Base-by-base conservation (phyloP, 1,140 invertebrate genomes). In the Myzus persicae region DNA sequence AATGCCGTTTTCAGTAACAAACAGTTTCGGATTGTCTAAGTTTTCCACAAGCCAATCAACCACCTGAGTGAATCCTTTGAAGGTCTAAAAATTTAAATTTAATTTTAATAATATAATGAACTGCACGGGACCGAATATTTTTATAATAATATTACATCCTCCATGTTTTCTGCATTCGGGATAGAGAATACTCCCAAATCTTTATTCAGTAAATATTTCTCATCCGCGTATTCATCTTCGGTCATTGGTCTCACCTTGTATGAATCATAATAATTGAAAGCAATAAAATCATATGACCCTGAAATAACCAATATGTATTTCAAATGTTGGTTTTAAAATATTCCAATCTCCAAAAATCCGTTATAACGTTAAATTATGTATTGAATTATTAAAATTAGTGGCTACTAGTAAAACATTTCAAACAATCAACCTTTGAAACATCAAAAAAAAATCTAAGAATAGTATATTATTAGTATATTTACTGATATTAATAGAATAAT, bases 1-100 rank as follows among this genome's bases (percentile, higher is more conserved):
- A 46, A 24, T 48, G 1, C 44, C 87, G 38, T 88, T 88, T 88
- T 88, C 87, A 46, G 87, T 36, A 36, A 88, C 11, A 88, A 88
- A 36, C 4, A 88, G 31, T 31, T n/a, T 88, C 18, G 87, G 87
- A 11, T 88, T 88, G 2, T 51, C 9, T n/a, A 40, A 38, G 1
- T 46, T 36, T 36, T 51, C 22, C 1, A 48, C n/a, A 1, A 76
- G 0, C 59, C 59, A 76, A 76, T 76, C n/a, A 14, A 76, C 5
- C 9, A 76, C 59, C 1, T 76, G 31, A 76, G 59, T 88, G 22
- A 88, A 88, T 36, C 87, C 87, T n/a, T 24, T 51, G 6, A 48
- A 88, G 1, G n/a, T 36, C 44, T 88, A 48, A 8, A 48, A 51
- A 51, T 88, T 48, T 1, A 51, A 88, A 88, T n/a, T 11, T 5